phyloP scores from a whole-genome alignment of 1,140 invertebrate genomes.

The Micrasema minimum region DNA sequence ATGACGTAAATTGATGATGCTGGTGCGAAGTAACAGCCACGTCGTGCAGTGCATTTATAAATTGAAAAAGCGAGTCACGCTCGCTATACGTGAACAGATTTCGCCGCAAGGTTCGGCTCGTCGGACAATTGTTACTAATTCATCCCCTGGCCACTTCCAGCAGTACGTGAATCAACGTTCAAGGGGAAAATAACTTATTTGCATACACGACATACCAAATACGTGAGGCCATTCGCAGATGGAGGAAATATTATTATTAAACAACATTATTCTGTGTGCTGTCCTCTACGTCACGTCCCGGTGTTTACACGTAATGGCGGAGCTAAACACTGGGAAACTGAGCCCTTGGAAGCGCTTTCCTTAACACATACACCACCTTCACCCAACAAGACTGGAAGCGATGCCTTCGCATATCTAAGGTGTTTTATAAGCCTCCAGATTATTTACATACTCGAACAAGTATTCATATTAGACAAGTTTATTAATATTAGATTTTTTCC shows the following conservation, averaged over 20 bases:
- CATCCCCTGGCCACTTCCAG: conserved; percentile 1
- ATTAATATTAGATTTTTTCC: too few species aligned
- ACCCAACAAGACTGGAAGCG: too few species aligned
- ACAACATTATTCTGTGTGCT: conserved; percentile 6
- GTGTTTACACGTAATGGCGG: conserved; percentile 13
- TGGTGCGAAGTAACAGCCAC: not conserved
- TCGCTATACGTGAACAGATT: conserved; percentile 8
- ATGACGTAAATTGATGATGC: conserved; percentile 2
- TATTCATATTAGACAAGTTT: too few species aligned
- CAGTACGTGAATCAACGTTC: conserved; percentile 21
- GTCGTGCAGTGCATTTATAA: too few species aligned
- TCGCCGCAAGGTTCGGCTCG: not conserved
- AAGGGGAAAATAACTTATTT: conserved; percentile 42
- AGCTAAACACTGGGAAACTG: conserved; percentile 1
- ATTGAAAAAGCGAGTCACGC: too few species aligned
- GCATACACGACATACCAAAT: conserved; percentile 34
- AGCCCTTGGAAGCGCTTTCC: not conserved
- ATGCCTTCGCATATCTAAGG: too few species aligned
- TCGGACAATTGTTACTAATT: conserved; percentile 41
- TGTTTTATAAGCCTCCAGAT: too few species aligned
- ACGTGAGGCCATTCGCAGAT: conserved; percentile 13
- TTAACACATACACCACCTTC: too few species aligned
- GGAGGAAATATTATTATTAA: conserved; percentile 34
- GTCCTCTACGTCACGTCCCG: conserved; percentile 19
- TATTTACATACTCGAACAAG: too few species aligned